phyloP scores from a whole-genome alignment of 2,888 invertebrate genomes.

The Mimas tiliae region DNA sequence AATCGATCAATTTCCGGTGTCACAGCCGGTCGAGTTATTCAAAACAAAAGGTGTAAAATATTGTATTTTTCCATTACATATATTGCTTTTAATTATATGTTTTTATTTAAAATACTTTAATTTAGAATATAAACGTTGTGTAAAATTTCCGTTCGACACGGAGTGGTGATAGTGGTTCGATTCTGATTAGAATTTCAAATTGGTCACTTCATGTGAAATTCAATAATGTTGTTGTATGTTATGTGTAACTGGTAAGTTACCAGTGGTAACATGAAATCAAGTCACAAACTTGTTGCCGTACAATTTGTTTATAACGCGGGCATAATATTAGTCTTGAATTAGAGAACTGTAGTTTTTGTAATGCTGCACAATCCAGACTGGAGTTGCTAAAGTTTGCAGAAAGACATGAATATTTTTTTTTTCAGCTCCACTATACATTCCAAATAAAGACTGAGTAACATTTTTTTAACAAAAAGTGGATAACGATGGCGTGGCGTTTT shows the following conservation, averaged over 20 bases:
- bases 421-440: conserved; percentile 70
- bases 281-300: background rate
- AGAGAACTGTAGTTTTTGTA: too few species aligned
- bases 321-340: too few species aligned
- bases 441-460: conserved; percentile 76
- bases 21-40: conserved; percentile 73
- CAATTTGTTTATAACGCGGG: background rate
- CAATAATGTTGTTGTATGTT: background rate
- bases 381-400: background rate
- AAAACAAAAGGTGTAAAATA: conserved; percentile 73
- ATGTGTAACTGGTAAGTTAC: too few species aligned
- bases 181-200: conserved; percentile 22
- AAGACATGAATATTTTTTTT: background rate
- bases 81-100: conserved; percentile 13
- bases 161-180: background rate
- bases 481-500: conserved; percentile 95
- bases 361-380: too few species aligned
- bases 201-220: conserved; percentile 14
- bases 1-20: conserved; percentile 68
- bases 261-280: conserved; percentile 5
- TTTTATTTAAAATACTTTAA: background rate
- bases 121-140: background rate
- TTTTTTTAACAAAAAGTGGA: conserved; percentile 58
- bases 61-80: conserved; percentile 43
- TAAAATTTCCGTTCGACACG: background rate